Evolutionary conservation across 2,113 vertebrate species (phyloP).

Genomic region (Arvicanthis niloticus): DNA sequence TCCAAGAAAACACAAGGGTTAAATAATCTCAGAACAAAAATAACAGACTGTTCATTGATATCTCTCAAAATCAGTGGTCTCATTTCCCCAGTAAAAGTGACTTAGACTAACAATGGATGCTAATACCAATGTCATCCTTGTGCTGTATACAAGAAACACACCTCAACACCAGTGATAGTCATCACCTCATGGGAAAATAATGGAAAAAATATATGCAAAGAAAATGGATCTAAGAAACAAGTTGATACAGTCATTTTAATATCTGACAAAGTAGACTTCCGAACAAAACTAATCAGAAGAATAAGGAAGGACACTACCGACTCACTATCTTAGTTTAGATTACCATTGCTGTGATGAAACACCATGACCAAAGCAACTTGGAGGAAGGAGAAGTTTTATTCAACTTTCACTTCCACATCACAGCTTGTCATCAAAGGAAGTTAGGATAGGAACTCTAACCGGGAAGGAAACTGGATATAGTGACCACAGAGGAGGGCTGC

Average conservation of each 20-base stretch:
- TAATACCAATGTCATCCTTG: not conserved
- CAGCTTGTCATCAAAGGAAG: not conserved
- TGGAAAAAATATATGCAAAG: not conserved
- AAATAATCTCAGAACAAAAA: not conserved
- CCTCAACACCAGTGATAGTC: not conserved
- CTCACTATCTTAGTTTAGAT: not conserved
- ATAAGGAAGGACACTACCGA: not conserved
- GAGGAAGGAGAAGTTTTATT: not conserved
- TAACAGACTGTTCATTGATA: not conserved
- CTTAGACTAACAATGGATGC: not conserved
- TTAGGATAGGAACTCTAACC: not conserved
- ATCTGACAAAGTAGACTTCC: not conserved
- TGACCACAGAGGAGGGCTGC: not conserved
- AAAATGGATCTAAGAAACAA: not conserved
- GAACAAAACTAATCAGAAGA: not conserved
- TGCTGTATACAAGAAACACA: not conserved
- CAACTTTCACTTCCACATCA: not conserved
- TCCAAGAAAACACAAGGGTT: not conserved
- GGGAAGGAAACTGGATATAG: not conserved
- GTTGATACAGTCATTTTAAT: not conserved
- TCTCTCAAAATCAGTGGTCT: not conserved
- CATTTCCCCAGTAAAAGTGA: not conserved
- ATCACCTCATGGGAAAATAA: not conserved
- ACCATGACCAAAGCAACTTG: not conserved
- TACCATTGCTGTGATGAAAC: not conserved